phyloP scores from a whole-genome alignment of 2,113 vertebrate genomes.

The Odobenus rosmarus region DNA sequence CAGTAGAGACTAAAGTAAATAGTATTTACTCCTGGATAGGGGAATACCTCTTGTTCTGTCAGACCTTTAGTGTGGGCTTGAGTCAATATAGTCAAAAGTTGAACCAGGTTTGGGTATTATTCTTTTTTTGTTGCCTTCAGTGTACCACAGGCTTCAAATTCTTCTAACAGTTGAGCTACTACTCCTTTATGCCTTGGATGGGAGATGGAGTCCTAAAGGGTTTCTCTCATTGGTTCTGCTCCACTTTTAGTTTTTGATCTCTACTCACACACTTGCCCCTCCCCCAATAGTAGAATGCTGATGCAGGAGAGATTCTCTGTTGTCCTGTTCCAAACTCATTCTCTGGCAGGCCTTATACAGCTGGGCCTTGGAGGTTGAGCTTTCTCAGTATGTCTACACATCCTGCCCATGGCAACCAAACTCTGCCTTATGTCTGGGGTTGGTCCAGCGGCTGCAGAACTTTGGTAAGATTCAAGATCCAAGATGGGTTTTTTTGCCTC shows the following conservation, averaged over 20 bases:
- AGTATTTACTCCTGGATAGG: not conserved
- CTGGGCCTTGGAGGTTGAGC: not conserved
- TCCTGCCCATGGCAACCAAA: not conserved
- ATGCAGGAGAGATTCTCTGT: not conserved
- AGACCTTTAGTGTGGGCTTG: not conserved
- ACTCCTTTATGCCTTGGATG: not conserved
- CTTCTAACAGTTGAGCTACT: not conserved
- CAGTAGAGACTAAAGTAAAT: not conserved
- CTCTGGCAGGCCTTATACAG: not conserved
- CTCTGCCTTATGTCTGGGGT: not conserved
- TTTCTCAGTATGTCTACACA: not conserved
- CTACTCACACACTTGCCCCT: not conserved
- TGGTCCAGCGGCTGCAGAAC: not conserved
- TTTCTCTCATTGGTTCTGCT: not conserved
- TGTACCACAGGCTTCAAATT: not conserved
- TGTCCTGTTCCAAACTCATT: not conserved
- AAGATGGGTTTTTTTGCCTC: not conserved
- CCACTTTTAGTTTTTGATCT: not conserved
- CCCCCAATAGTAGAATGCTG: not conserved
- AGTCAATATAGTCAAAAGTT: not conserved
- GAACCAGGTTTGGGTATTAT: not conserved
- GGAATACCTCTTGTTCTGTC: not conserved
- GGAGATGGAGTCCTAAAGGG: not conserved
- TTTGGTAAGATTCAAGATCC: not conserved
- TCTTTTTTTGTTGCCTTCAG: not conserved